Conservation (phyloP, 2,888 invertebrate genomes). For the Cephus nigrinus region DNA sequence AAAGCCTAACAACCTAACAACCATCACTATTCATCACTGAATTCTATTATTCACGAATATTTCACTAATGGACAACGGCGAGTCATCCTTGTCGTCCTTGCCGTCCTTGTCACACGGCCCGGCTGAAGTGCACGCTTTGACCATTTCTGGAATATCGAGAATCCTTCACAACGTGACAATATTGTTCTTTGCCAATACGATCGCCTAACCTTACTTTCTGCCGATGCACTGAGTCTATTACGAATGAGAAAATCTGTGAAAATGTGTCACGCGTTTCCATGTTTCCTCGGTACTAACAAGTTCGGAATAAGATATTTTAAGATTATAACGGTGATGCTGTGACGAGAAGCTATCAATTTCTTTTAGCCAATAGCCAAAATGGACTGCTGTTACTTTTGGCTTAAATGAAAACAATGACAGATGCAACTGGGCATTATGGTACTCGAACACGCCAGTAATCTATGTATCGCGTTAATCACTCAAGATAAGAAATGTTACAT, state of each 20-base stretch:
- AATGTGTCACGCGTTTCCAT: neutral
- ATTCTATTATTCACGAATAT: slow-evolving; percentile 38
- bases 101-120: neutral
- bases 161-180: neutral
- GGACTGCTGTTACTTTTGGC: slow-evolving; percentile 22
- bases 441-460: slow-evolving; percentile 34
- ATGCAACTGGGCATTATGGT: slow-evolving; percentile 27
- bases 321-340: neutral
- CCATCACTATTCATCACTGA: slow-evolving; percentile 49
- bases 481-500: neutral
- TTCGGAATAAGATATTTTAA: neutral
- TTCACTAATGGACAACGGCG: slow-evolving; percentile 30
- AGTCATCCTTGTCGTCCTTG: neutral
- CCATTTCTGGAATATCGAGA: neutral
- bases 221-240: neutral
- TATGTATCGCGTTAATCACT: slow-evolving; percentile 28
- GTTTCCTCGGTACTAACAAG: neutral
- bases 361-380: slow-evolving; percentile 35
- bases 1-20: slow-evolving; percentile 34
- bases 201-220: neutral
- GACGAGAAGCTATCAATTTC: neutral
- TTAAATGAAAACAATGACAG: slow-evolving; percentile 29
- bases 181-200: neutral
- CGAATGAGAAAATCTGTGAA: neutral
- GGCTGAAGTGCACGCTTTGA: neutral